These are phyloP conservation scores for Lycocerus yunnanus DNA, from an alignment of 2,888 invertebrate species.

Conservation along the genomic window DNA sequence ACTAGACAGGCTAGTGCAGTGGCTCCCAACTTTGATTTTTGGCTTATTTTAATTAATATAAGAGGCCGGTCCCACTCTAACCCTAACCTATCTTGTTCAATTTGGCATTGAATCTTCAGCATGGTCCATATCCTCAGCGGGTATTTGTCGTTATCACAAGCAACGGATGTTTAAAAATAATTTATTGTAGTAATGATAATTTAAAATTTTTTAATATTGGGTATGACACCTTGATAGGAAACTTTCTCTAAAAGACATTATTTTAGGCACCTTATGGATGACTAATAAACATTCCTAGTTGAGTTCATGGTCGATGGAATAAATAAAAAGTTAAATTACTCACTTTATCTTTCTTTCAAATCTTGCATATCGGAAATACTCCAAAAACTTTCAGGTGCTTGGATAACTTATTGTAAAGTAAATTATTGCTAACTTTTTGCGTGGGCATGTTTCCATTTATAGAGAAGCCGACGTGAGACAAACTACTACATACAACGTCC, in stretches of 20 bases:
- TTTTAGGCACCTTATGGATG: neutral
- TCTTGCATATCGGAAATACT: neutral
- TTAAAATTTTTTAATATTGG: neutral
- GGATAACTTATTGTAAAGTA: neutral
- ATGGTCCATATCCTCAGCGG: neutral
- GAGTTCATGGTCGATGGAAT: neutral
- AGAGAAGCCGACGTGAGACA: neutral
- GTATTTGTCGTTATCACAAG: neutral
- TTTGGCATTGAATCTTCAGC: neutral
- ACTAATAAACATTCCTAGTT: neutral
- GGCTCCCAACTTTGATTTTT: neutral
- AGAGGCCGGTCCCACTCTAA: neutral
- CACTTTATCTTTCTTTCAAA: neutral
- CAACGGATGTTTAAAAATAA: neutral
- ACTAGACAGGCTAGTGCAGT: neutral
- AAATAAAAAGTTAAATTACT: neutral
- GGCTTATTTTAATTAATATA: neutral
- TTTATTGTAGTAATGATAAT: neutral
- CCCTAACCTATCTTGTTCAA: neutral
- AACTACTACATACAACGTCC: neutral
- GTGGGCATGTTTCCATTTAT: neutral
- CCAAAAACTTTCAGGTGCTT: neutral
- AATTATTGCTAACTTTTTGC: neutral
- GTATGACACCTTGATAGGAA: neutral
- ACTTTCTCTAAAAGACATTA: neutral